phyloP scores from a whole-genome alignment of 2,888 invertebrate genomes.

The Nemotelus nigrinus region DNA sequence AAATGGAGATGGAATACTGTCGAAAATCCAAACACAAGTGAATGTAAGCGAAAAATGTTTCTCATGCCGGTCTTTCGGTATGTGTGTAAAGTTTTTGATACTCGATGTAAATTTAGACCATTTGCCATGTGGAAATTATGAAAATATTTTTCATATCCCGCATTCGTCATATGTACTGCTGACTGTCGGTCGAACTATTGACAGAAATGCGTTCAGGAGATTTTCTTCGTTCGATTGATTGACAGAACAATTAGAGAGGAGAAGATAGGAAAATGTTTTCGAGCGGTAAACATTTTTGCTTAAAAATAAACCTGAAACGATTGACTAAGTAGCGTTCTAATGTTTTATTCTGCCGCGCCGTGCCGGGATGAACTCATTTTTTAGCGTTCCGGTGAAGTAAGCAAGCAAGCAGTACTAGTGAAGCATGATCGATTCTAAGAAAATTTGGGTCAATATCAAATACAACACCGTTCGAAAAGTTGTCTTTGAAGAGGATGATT shows the following conservation, averaged over 20 bases:
- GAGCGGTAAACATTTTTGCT: not conserved
- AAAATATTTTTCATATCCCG: conserved; percentile 18
- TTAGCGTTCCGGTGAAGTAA: too few species aligned
- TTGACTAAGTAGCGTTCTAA: not conserved
- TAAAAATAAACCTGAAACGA: not conserved
- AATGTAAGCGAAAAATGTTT: conserved; percentile 26
- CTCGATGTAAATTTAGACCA: conserved; percentile 22
- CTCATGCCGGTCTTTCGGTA: not conserved
- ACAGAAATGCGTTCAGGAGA: not conserved
- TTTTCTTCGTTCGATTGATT: conserved; percentile 6
- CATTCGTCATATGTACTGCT: not conserved
- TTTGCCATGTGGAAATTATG: conserved; percentile 33
- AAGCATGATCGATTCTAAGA: too few species aligned
- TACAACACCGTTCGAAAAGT: too few species aligned
- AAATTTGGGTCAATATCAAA: too few species aligned
- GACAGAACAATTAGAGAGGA: conserved; percentile 37
- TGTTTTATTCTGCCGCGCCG: not conserved
- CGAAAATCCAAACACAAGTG: not conserved
- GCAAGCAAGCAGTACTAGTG: too few species aligned
- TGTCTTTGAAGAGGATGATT: too few species aligned
- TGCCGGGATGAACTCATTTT: too few species aligned
- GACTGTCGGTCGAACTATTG: not conserved
- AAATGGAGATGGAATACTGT: not conserved
- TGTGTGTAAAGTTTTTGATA: not conserved
- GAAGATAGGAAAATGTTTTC: not conserved